Evolutionary conservation across 2,888 invertebrate species (phyloP).

Genomic region (Psococerastis gibbosa): DNA sequence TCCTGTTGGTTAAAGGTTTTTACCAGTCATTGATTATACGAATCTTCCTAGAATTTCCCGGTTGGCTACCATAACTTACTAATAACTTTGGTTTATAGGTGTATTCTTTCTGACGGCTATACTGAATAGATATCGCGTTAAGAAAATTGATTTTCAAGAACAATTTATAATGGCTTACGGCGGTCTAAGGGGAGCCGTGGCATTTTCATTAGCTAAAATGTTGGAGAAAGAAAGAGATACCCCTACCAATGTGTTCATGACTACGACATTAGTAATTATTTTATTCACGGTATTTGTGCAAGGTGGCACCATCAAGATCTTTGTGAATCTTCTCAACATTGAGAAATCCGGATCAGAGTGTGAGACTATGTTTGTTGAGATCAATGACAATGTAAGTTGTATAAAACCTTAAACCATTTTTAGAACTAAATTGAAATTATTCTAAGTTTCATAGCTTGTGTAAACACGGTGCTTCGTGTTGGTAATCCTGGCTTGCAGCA

Average conservation of each 20-base stretch:
- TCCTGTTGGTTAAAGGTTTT: too few relatives aligned
- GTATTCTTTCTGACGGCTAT: conserved; percentile 30
- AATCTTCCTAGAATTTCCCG: background rate
- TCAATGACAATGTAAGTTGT: conserved; percentile 31
- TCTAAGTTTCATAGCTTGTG: too few relatives aligned
- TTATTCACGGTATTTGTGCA: conserved; percentile 40
- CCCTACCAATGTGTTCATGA: conserved; percentile 32
- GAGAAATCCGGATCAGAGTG: conserved; percentile 24
- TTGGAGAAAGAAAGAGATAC: conserved; percentile 28
- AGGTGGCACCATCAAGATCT: conserved; percentile 39
- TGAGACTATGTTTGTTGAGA: conserved; percentile 32
- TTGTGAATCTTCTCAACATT: conserved; percentile 35
- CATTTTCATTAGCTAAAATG: conserved; percentile 33
- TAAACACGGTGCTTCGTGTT: background rate
- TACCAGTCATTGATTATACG: background rate
- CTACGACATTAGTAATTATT: conserved; percentile 36
- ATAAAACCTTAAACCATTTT: too few relatives aligned
- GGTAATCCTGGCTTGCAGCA: too few relatives aligned
- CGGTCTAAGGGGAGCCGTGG: conserved; percentile 38
- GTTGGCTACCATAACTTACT: too few relatives aligned
- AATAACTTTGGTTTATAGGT: conserved; percentile 20
- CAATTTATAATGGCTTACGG: conserved; percentile 38
- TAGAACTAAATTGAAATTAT: too few relatives aligned
- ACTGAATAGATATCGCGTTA: conserved; percentile 29
- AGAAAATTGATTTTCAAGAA: conserved; percentile 29